Base-by-base conservation (phyloP, 2,113 vertebrate species). In the Rhodinocichla rosea region DNA sequence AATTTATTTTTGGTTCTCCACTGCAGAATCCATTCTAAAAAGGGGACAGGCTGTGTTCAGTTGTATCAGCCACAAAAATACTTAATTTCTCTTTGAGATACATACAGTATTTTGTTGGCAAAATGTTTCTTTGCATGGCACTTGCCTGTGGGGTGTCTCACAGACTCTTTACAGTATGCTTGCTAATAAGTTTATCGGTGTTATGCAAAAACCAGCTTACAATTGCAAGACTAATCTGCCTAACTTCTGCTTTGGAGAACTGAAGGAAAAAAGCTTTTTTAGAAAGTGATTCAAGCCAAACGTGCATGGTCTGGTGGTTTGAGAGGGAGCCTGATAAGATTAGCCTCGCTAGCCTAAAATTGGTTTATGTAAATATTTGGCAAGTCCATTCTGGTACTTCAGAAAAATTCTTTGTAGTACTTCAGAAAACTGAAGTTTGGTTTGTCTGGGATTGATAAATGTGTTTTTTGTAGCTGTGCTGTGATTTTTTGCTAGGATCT, bases 321-420 rank as follows among this genome's bases (percentile, higher is more conserved):
- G 78, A 91, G 87, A 95, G 49, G 50, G 52, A 87, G n/a, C 13
- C 59, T 87, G 73, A 86, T 20, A 56, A 83, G 89, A 91, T 96
- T 92, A 94, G 68, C 47, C 37, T 91, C 0, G 0, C 81, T 92
- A 90, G 78, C 53, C 78, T 82, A 26, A 82, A 91, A 91, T 68
- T 73, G 78, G 49, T 60, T 95, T 94, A 87, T 60, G 49, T 75
- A 94, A 91, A 82, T 93, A n/a, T 63, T 89, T 87, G 4, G 1
- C 59, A 50, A 67, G 59, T 89, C 52, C 19, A 13, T 78, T 84
- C 53, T 89, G 76, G 20, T 89, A 63, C 60, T 78, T 89, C 24
- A 75, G 64, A 92, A 86, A 40, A 79, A 40, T 57, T 73, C 23
- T 71, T 73, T 79, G n/a, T 59, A 65, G 26, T 47, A 30, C 35